Evolutionary conservation across 1,140 invertebrate species (phyloP).

Genomic region (Papilio polytes): DNA sequence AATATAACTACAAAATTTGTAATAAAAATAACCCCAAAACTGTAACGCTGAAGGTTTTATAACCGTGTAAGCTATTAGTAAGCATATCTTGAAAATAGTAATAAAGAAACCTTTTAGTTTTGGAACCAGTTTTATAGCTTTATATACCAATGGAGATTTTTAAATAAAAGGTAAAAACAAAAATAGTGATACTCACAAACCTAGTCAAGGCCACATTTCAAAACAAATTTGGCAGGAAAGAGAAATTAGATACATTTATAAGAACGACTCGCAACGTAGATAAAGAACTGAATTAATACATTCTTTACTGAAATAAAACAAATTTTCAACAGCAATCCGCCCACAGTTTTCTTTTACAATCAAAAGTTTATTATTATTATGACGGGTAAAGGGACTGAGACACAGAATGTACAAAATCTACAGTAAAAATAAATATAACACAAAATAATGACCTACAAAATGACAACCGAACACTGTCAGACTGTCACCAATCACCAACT

Average conservation of each 20-base stretch:
- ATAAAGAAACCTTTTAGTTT: not conserved
- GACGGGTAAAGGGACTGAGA: not conserved
- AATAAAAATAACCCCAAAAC: not conserved
- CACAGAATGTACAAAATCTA: conserved; percentile 17
- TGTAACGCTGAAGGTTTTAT: not conserved
- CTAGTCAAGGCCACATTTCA: conserved; percentile 15
- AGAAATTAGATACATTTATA: not conserved
- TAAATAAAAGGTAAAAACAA: not conserved
- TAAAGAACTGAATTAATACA: conserved; percentile 10
- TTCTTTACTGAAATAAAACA: conserved; percentile 27
- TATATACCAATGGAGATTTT: not conserved
- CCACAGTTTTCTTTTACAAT: conserved; percentile 63
- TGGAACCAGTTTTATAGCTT: not conserved
- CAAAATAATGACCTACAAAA: too few relatives aligned
- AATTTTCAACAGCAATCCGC: conserved; percentile 63
- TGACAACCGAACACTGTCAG: not conserved
- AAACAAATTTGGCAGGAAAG: not conserved
- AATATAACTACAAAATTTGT: not conserved
- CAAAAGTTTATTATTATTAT: not conserved
- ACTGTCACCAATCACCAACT: not conserved
- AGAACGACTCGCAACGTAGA: not conserved
- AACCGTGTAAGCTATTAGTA: not conserved
- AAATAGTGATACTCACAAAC: conserved; percentile 1
- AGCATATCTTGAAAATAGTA: not conserved
- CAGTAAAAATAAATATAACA: not conserved